phyloP scores from a whole-genome alignment of 2,888 invertebrate species.

The Callinectes sapidus region DNA sequence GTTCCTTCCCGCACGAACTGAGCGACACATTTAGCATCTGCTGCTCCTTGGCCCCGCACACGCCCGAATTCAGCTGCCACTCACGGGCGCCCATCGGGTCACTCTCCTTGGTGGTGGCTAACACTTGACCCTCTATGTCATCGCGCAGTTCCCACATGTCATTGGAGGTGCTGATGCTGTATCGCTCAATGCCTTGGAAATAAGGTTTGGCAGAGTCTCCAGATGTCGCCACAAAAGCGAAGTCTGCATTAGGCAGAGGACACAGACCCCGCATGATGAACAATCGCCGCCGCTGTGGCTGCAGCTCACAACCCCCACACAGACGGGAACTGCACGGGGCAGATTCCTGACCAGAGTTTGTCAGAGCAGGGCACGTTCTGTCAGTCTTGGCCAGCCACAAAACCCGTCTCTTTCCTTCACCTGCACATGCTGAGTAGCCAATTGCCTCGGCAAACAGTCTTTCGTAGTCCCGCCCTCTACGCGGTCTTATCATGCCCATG shows the following conservation, averaged over 20 bases:
- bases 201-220: slow-evolving; percentile 34
- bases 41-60: slow-evolving; percentile 21
- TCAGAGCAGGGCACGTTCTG: slow-evolving; percentile 38
- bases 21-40: slow-evolving; percentile 18
- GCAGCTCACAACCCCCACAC: slow-evolving; percentile 50
- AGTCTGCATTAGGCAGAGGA: slow-evolving; percentile 40
- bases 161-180: slow-evolving; percentile 1
- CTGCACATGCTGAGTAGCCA: not conserved
- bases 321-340: slow-evolving; percentile 38
- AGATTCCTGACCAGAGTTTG: slow-evolving; percentile 34
- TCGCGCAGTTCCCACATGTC: slow-evolving; percentile 54
- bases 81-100: slow-evolving; percentile 42
- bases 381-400: slow-evolving; percentile 42
- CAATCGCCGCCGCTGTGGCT: not conserved
- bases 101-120: slow-evolving; percentile 45
- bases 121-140: not conserved
- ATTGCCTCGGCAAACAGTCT: slow-evolving; percentile 10
- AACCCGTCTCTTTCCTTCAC: not conserved
- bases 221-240: slow-evolving; percentile 49
- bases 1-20: slow-evolving; percentile 35
- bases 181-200: slow-evolving; percentile 56
- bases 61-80: slow-evolving; percentile 39
- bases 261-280: slow-evolving; percentile 56
- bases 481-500: slow-evolving; percentile 47
- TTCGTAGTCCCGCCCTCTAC: not conserved